Evolutionary conservation across 2,113 vertebrate genomes (phyloP), one percentile per base, ranked within the genome.

Genomic region (Dasyprocta punctata): DNA sequence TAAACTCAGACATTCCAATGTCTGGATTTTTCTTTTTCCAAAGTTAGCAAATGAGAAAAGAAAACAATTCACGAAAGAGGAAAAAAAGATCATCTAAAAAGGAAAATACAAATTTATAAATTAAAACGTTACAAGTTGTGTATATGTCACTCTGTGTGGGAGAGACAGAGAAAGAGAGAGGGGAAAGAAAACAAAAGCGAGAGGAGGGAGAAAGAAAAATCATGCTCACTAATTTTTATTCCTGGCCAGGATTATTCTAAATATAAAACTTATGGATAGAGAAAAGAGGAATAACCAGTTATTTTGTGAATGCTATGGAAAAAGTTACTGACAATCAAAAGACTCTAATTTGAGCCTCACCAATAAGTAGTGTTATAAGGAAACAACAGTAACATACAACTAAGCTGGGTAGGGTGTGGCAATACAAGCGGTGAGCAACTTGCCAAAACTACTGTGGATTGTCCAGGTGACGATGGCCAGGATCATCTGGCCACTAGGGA

Each of bases 1-100:
- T 98, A 98, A 98, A 98, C 97, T 97, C 97, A 98, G 97, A 98
- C 97, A 97, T 98, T 98, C 97, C 97, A 97, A 97, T 97, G 98
- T 98, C 97, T 98, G 98, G 96, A 96, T 95, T 97, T 98, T 98
- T 97, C 95, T 96, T 93, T 96, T 95, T 93, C 96, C 91, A 97
- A 96, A 96, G 92, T 98, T 97, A 97, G 97, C 92, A 98, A 97
- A 96, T 95, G 94, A 97, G 96, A 97, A 97, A 98, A 98, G 94
- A 94, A 97, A 98, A 98, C 96, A 98, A 96, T 98, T 97, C 97
- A 98, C 86, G 95, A 96, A 87, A 95, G 82, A 96, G 71, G 88
- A 28, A 73, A 88, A 60, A 96, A 96, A 93, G 91, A 95, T 49
- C 61, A 96, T 95, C 93, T 95, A 89, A 77, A 92, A 90, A 47